Conservation (phyloP, 35 echinoderm and acorn worm genomes). For the Holothuria glaberrima region DNA sequence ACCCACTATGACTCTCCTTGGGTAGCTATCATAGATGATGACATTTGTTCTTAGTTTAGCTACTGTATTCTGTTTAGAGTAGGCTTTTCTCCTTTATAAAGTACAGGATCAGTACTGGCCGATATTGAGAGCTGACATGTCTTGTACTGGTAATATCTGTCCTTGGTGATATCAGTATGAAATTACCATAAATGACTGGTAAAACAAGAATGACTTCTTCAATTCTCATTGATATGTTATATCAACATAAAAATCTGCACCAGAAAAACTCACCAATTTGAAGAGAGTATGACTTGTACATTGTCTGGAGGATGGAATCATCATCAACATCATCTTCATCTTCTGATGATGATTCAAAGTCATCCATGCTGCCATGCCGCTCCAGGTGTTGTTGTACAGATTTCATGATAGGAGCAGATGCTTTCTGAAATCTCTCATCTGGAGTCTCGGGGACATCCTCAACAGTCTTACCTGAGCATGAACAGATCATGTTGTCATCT, state of each 20-base stretch:
- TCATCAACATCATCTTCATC: conserved; percentile 28
- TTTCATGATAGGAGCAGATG: background rate
- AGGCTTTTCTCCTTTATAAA: no score
- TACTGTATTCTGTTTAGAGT: no score
- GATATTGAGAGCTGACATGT: no score
- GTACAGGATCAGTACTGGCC: no score
- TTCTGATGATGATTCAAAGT: conserved; percentile 16
- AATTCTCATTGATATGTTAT: background rate
- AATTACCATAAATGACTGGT: no score
- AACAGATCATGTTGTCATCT: background rate
- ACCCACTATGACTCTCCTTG: no score
- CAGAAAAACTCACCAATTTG: background rate
- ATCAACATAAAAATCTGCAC: background rate
- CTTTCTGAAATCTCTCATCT: conserved; percentile 30
- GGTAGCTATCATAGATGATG: no score
- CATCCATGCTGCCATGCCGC: background rate
- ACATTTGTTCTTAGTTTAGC: no score
- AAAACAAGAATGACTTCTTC: no score
- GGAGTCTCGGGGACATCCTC: background rate
- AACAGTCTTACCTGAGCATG: background rate
- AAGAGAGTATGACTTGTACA: conserved; percentile 38
- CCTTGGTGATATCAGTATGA: no score
- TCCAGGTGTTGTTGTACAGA: conserved; percentile 32
- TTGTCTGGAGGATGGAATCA: conserved; percentile 38
- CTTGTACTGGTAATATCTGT: no score